Evolutionary conservation across 2,797 vertebrate species (phyloP), one percentile per base, ranked within the genome.

Genomic region (Takifugu rubripes): DNA sequence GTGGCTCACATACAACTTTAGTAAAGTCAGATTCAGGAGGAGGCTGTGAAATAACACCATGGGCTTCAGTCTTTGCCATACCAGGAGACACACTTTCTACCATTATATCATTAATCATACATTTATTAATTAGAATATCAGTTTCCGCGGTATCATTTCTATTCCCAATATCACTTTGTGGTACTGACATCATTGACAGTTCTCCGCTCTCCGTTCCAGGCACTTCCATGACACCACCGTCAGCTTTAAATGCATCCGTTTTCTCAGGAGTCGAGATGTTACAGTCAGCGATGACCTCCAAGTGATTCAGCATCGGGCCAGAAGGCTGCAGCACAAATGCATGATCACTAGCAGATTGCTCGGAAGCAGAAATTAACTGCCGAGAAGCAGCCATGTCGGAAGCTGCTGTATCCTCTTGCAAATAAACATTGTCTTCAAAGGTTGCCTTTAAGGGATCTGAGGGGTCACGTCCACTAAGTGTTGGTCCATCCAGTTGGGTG

Each of bases 261-360:
- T 71, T 71, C 68, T 72, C 86, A 59, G 75, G 65, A 66, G 68
- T 61, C 56, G 69, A 59, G 54, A 82, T 52, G 60, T 88, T 84
- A 81, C 48, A 68, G 66, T 90, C 87, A 31, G 66, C 84, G 74
- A 82, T 79, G 9, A 81, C 64, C 78, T 92, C 89, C 48, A 76
- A 67, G 65, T 91, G 90, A 88, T 78, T 91, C 80, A 90, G 77
- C 87, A 91, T 84, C 16, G 89, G 84, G 47, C 86, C 85, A 54
- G 78, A 74, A 78, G 83, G 70, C 54, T 40, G 78, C 43, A 85
- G 70, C 52, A 68, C 66, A 52, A 72, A 47, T 25, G 64, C 2
- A 47, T 71, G 52, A 62, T 77, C 62, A 66, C 55, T 69, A 66
- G 54, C 51, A 71, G 26, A 49, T 29, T 64, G 81, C 62, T 74